phyloP scores from a whole-genome alignment of 2,113 vertebrate genomes.

The Semnopithecus entellus region DNA sequence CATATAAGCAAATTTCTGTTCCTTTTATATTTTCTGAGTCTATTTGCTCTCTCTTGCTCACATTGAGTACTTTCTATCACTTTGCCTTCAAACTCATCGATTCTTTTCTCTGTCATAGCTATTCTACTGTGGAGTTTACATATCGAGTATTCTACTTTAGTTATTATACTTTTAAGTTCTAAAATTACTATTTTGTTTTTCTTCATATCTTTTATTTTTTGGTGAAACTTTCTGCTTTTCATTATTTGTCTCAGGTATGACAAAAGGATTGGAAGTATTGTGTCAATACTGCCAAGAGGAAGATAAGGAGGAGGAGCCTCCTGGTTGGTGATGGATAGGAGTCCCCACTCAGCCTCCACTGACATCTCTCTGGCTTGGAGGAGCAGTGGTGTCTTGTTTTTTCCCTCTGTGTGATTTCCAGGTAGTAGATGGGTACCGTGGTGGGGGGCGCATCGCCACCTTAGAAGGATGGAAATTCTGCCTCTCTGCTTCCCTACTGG shows the following conservation, averaged over 20 bases:
- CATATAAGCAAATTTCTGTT: not conserved
- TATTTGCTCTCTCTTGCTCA: not conserved
- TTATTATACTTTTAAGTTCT: not conserved
- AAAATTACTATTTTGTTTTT: not conserved
- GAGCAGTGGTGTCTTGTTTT: not conserved
- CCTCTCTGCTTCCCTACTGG: not conserved
- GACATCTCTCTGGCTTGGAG: not conserved
- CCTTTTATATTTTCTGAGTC: not conserved
- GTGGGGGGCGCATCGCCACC: not conserved
- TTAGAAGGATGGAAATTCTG: not conserved
- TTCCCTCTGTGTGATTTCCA: not conserved
- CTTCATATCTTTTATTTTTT: not conserved
- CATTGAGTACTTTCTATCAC: not conserved
- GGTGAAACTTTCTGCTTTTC: not conserved
- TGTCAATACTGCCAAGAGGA: not conserved
- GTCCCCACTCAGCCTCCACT: not conserved
- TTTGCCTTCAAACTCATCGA: not conserved
- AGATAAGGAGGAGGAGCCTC: not conserved
- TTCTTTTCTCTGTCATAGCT: not conserved
- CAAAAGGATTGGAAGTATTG: too few species aligned
- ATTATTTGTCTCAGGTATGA: not conserved
- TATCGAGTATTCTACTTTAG: not conserved
- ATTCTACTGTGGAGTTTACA: not conserved
- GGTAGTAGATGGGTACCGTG: accelerated
- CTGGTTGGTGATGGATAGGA: not conserved